These are phyloP conservation scores for Drosophila suboccidentalis DNA, from an alignment of 2,888 invertebrate species.

Conservation along the genomic window DNA sequence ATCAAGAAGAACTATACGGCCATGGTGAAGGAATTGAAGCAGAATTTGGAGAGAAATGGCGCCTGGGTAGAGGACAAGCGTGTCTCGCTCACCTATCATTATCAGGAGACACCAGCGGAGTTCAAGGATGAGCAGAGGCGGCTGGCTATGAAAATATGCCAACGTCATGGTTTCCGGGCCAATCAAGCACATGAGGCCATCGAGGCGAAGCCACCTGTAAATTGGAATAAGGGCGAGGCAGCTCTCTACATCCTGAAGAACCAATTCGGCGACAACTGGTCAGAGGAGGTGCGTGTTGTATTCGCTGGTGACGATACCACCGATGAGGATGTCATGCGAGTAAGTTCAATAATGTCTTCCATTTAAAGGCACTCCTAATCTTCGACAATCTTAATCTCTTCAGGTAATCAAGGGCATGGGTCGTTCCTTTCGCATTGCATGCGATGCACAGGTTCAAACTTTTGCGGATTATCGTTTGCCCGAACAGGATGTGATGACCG, in stretches of 20 bases:
- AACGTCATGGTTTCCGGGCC: slow-evolving; percentile 88
- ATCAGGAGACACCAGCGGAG: slow-evolving; percentile 89
- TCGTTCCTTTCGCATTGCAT: slow-evolving; percentile 91
- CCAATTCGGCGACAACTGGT: slow-evolving; percentile 91
- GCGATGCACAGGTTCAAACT: slow-evolving; percentile 89
- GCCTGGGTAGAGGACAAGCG: slow-evolving; percentile 93
- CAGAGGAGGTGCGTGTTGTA: slow-evolving; percentile 90
- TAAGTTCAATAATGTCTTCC: slow-evolving; percentile 78
- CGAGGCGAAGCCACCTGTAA: slow-evolving; percentile 92
- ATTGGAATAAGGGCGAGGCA: slow-evolving; percentile 87
- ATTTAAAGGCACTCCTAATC: background rate
- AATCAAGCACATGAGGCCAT: slow-evolving; percentile 90
- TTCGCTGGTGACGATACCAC: slow-evolving; percentile 96
- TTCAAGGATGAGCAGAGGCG: slow-evolving; percentile 87
- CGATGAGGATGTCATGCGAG: slow-evolving; percentile 96
- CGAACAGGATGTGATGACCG: slow-evolving; percentile 90
- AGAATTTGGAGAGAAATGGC: slow-evolving; percentile 87
- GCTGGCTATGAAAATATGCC: slow-evolving; percentile 88
- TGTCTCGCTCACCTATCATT: slow-evolving; percentile 90
- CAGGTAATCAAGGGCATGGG: slow-evolving; percentile 91
- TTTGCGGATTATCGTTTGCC: slow-evolving; percentile 90
- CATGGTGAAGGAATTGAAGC: slow-evolving; percentile 88
- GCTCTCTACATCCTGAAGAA: slow-evolving; percentile 90
- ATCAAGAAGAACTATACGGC: slow-evolving; percentile 88
- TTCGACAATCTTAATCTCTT: background rate